Conservation (phyloP, 1,140 invertebrate species). For the Sycobia sp. region DNA sequence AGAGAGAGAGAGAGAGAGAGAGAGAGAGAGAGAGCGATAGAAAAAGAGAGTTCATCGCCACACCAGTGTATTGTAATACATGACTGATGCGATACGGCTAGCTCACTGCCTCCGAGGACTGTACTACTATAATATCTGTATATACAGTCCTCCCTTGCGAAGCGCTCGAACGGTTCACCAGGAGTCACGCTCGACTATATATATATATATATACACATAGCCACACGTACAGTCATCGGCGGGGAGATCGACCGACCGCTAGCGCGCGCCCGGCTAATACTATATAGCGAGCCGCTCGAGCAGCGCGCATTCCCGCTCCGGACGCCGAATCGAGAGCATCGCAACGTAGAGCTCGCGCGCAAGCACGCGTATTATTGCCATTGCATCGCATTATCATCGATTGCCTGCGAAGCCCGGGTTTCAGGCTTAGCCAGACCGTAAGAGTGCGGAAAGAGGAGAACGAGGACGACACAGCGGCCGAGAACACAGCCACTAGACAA, state of each 20-base stretch:
- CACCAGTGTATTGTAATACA: not conserved
- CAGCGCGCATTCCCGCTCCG: slow-evolving; percentile 32
- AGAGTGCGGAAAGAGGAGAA: not conserved
- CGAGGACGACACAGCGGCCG: not conserved
- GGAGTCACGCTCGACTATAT: slow-evolving; percentile 8
- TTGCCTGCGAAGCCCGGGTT: too few species aligned
- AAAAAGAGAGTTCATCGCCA: not conserved
- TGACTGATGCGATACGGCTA: slow-evolving; percentile 6
- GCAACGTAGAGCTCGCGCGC: slow-evolving; percentile 1
- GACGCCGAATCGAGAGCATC: slow-evolving; percentile 18
- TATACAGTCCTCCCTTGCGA: not conserved
- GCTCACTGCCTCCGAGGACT: not conserved
- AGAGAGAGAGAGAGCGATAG: slow-evolving; percentile 4
- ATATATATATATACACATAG: too few species aligned
- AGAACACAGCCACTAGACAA: slow-evolving; percentile 45
- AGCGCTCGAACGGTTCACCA: slow-evolving; percentile 22
- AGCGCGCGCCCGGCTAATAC: too few species aligned
- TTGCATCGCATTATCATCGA: too few species aligned
- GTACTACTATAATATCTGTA: too few species aligned
- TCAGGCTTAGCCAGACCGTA: too few species aligned
- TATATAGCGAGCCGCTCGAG: too few species aligned
- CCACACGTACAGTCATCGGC: too few species aligned
- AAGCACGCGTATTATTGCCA: too few species aligned
- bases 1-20: not conserved
- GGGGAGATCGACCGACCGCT: not conserved